phyloP scores from a whole-genome alignment of 2,888 invertebrate genomes.

The Uropetala carovei region DNA sequence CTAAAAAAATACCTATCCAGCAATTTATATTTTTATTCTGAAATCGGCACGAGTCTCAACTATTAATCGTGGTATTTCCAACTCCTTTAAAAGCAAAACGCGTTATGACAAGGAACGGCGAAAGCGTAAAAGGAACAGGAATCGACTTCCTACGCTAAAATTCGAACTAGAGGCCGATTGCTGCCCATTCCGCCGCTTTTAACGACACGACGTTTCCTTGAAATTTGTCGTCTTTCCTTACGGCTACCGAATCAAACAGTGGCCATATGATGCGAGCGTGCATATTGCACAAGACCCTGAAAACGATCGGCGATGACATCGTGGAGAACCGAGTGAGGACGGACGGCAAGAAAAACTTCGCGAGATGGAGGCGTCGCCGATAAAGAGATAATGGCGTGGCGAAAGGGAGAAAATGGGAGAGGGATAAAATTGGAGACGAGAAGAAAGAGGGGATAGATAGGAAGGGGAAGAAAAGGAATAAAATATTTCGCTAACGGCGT shows the following conservation, averaged over 20 bases:
- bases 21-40: no score
- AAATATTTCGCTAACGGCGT: not conserved
- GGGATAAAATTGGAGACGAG: not conserved
- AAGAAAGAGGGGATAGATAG: not conserved
- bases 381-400: not conserved
- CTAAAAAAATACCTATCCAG: no score
- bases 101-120: no score
- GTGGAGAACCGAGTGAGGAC: not conserved
- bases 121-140: no score
- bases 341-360: not conserved
- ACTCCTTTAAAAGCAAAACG: no score
- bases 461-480: not conserved
- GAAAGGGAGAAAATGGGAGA: not conserved
- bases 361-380: not conserved
- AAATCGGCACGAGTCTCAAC: no score
- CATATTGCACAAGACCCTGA: not conserved
- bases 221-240: not conserved
- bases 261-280: not conserved
- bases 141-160: not conserved
- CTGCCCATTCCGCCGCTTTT: not conserved
- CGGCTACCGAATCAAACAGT: not conserved
- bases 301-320: not conserved
- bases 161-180: not conserved
- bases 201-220: not conserved
- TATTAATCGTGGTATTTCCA: no score